Conservation (phyloP, 2,888 invertebrate species). For the Thymelicus acteon region DNA sequence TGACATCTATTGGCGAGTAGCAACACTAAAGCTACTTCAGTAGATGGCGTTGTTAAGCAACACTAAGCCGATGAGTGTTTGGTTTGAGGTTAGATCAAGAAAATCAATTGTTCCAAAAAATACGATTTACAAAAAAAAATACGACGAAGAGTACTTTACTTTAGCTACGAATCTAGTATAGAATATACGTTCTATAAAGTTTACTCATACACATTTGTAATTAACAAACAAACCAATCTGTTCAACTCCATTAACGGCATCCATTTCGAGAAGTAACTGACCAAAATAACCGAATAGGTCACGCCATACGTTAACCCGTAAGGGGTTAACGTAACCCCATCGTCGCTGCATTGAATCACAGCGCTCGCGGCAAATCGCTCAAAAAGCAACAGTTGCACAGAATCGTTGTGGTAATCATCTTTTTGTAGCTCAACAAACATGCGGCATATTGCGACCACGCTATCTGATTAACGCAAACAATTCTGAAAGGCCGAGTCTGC, state of each 20-base stretch:
- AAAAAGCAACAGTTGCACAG: slow-evolving; percentile 55
- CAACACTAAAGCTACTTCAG: no score
- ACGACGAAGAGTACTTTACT: no score
- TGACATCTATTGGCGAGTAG: no score
- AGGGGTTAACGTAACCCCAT: not conserved
- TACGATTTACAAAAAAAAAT: no score
- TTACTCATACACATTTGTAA: not conserved
- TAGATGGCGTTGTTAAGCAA: no score
- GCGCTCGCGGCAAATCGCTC: slow-evolving; percentile 11
- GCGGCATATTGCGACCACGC: slow-evolving; percentile 70
- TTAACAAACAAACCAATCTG: no score
- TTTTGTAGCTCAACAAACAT: slow-evolving; percentile 60
- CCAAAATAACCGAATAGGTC: slow-evolving; percentile 21
- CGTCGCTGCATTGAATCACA: slow-evolving; percentile 9
- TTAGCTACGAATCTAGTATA: no score
- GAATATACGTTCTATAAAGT: not conserved
- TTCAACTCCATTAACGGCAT: no score
- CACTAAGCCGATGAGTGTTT: no score
- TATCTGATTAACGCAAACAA: slow-evolving; percentile 79
- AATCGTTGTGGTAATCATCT: slow-evolving; percentile 55
- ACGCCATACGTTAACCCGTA: not conserved
- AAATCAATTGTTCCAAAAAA: no score
- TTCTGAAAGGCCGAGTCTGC: slow-evolving; percentile 53
- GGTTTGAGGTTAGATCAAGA: no score
- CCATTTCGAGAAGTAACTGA: slow-evolving; percentile 7